Base-by-base conservation (phyloP, 2,797 vertebrate genomes). In the Taeniopygia guttata region DNA sequence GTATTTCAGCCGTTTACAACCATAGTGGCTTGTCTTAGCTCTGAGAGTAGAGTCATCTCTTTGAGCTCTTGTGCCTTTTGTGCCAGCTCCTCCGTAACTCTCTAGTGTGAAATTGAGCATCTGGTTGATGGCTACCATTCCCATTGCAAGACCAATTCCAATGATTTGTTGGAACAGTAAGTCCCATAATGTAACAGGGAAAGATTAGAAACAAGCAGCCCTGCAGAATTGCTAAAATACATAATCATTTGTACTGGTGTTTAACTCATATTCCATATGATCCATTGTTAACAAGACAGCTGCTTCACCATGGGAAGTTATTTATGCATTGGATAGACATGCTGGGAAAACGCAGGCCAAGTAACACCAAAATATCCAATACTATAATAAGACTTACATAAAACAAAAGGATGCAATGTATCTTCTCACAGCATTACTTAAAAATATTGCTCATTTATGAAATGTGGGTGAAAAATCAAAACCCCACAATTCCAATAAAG, bases 1-100 rank as follows among this genome's bases (percentile, higher is more conserved):
- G 5, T 16, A 26, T 52, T 62, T 7, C 16, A 59, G 10, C 0
- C 0, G 1, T 72, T 87, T 89, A 11, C 11, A 43, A 4, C 5
- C 4, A 15, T 2, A 36, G 29, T 13, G 14, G 10, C 36, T 69
- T 87, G 8, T 16, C n/a, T 68, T 34, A 29, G n/a, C 16, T 94
- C 70, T 83, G 75, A 49, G 17, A 81, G 15, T 3, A 38, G 16
- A 72, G 32, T 49, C 1, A 3, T 7, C 15, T 59, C 72, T 74
- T 42, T 0, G 4, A 80, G 81, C 29, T 32, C 12, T 29, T 45
- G 5, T 16, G 60, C 11, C 7, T 94, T 92, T 83, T 34, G 21
- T 77, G 72, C 6, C 32, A 32, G 9, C 29, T 78, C 55, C 67
- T 83, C 75, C 76, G 36, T 30, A 70, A 34, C 14, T 7, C 30